Conservation (phyloP, 2,113 vertebrate species). For the Thomomys bottae region DNA sequence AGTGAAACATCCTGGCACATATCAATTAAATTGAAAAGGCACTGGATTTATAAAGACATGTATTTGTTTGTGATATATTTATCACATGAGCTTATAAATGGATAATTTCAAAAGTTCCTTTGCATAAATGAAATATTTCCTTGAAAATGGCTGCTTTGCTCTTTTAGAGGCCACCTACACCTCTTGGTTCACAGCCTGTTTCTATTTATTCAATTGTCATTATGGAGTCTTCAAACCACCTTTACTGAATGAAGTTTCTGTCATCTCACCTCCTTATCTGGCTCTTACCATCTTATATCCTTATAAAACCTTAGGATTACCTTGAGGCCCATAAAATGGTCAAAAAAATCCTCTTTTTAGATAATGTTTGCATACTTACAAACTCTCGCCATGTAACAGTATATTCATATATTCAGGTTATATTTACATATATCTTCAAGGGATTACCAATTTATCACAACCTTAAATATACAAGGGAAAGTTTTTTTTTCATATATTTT, state of each 20-base stretch:
- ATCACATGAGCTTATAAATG: not conserved
- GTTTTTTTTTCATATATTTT: no score
- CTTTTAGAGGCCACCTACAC: not conserved
- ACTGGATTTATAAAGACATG: not conserved
- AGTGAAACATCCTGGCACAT: not conserved
- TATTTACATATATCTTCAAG: not conserved
- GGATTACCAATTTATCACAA: not conserved
- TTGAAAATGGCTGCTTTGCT: slow-evolving; percentile 1
- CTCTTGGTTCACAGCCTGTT: not conserved
- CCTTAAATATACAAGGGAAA: not conserved
- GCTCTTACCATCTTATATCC: not conserved
- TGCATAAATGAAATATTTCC: not conserved
- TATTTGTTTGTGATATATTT: not conserved
- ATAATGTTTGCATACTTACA: not conserved
- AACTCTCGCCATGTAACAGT: not conserved
- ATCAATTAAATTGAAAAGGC: not conserved
- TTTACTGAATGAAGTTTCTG: not conserved
- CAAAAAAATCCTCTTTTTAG: not conserved
- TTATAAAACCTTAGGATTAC: not conserved
- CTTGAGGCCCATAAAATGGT: not conserved
- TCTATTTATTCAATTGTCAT: not conserved
- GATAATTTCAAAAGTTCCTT: not conserved
- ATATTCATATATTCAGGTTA: not conserved
- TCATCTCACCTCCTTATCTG: not conserved
- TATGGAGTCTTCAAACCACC: not conserved